Conservation (phyloP, 1,140 invertebrate genomes). For the Whitmania pigra region DNA sequence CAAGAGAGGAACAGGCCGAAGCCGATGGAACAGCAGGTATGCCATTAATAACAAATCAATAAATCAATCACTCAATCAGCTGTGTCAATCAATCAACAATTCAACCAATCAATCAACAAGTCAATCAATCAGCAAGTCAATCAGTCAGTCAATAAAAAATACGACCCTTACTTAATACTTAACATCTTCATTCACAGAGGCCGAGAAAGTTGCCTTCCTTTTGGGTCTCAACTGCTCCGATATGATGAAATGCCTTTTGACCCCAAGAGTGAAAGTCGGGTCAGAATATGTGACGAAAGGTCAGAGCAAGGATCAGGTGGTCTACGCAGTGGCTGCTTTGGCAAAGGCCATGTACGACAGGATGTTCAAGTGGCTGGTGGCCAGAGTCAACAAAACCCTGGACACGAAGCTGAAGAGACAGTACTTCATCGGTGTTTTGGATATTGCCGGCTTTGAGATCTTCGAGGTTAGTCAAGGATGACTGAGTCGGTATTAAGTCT, state of each 20-base stretch:
- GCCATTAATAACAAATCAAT: neutral
- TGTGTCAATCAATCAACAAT: too few relatives aligned
- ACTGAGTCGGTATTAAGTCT: too few relatives aligned
- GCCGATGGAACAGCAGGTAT: constrained; percentile 70
- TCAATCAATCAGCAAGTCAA: too few relatives aligned
- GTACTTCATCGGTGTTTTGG: constrained; percentile 97
- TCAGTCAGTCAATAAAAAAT: too few relatives aligned
- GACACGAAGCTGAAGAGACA: constrained; percentile 94
- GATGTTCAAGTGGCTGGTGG: constrained; percentile 91
- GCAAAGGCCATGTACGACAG: constrained; percentile 92
- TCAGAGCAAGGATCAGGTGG: constrained; percentile 85
- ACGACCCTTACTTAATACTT: neutral
- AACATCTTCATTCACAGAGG: constrained; percentile 51
- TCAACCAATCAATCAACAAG: too few relatives aligned
- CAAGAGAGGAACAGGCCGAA: constrained; percentile 94
- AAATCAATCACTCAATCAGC: too few relatives aligned
- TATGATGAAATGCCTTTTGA: constrained; percentile 48
- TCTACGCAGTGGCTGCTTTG: constrained; percentile 87
- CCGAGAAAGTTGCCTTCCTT: constrained; percentile 79
- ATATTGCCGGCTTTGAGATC: constrained; percentile 99
- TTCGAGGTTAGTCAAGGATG: constrained; percentile 63
- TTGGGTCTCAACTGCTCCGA: constrained; percentile 53
- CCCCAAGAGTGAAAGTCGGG: constrained; percentile 52
- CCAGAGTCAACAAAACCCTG: constrained; percentile 94
- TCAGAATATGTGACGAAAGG: constrained; percentile 97